Percentiles rank a stretch among this genome's conserved stretches.
Conservation (phyloP, 2,888 invertebrate genomes). For the Lottia gigantea region DNA sequence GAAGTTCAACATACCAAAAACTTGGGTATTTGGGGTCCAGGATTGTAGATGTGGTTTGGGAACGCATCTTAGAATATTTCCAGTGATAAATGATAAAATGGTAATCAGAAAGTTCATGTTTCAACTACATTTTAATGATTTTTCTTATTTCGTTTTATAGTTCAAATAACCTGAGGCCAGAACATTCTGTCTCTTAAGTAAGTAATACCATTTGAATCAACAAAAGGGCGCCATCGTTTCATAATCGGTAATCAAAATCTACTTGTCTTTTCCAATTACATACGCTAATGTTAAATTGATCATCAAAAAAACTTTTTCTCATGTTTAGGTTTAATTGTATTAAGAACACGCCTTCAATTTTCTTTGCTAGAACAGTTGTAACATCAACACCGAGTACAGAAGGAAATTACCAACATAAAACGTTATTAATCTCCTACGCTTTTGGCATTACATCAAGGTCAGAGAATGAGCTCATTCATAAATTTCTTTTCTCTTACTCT, state of each 20-base stretch:
- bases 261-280: not conserved
- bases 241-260: not conserved
- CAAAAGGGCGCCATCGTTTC: constrained; percentile 6
- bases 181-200: no score
- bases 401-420: not conserved
- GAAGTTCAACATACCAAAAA: no score
- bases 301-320: not conserved
- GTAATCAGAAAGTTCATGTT: no score
- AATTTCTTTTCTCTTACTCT: not conserved
- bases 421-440: constrained; percentile 2
- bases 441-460: constrained; percentile 7
- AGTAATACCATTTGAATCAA: not conserved
- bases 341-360: not conserved
- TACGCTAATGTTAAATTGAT: not conserved
- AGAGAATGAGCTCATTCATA: not conserved
- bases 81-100: no score
- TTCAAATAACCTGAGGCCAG: no score
- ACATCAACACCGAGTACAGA: not conserved
- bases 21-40: no score
- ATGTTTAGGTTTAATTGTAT: not conserved
- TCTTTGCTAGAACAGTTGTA: not conserved
- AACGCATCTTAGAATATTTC: no score
- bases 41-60: no score
- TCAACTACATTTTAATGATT: no score
- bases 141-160: no score